These are phyloP conservation scores for Gymnocypris eckloni DNA, from an alignment of 2,797 vertebrate species.

Conservation along the genomic window DNA sequence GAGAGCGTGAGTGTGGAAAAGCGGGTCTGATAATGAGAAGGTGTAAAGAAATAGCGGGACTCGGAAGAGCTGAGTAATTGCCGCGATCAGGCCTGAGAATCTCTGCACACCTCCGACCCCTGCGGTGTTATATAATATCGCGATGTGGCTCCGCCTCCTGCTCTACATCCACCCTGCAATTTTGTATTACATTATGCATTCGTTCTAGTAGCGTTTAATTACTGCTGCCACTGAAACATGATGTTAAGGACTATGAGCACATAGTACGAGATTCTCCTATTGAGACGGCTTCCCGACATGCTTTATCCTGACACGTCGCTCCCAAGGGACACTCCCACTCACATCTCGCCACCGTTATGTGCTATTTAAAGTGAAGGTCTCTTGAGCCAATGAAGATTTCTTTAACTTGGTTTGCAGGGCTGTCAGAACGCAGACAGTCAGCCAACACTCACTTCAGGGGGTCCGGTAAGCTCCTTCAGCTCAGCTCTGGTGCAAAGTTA, in stretches of 20 bases:
- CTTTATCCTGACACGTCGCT: conserved; percentile 19
- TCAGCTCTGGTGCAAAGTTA: conserved; percentile 20
- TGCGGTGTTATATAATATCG: conserved; percentile 43
- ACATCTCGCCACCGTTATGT: conserved; percentile 20
- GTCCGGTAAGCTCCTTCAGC: conserved; percentile 31
- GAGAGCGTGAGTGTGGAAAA: conserved; percentile 15
- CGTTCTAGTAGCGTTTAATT: conserved; percentile 21
- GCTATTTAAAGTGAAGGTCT: conserved; percentile 37
- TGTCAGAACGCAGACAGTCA: conserved; percentile 24
- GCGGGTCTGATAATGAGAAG: conserved; percentile 58
- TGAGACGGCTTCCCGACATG: background rate
- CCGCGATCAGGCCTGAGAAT: conserved; percentile 44
- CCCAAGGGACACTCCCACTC: conserved; percentile 22
- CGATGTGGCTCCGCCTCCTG: conserved; percentile 59
- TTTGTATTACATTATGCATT: conserved; percentile 11
- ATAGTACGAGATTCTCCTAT: background rate
- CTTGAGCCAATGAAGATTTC: conserved; percentile 45
- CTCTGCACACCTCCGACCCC: background rate
- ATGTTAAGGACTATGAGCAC: conserved; percentile 25
- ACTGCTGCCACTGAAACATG: conserved; percentile 24
- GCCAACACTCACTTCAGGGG: conserved; percentile 23
- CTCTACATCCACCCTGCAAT: conserved; percentile 51
- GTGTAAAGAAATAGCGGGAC: conserved; percentile 48
- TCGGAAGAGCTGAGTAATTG: conserved; percentile 57
- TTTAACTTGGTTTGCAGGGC: conserved; percentile 24